phyloP scores from a whole-genome alignment of 1,140 invertebrate species.

The Ceratosolen fusciceps region DNA sequence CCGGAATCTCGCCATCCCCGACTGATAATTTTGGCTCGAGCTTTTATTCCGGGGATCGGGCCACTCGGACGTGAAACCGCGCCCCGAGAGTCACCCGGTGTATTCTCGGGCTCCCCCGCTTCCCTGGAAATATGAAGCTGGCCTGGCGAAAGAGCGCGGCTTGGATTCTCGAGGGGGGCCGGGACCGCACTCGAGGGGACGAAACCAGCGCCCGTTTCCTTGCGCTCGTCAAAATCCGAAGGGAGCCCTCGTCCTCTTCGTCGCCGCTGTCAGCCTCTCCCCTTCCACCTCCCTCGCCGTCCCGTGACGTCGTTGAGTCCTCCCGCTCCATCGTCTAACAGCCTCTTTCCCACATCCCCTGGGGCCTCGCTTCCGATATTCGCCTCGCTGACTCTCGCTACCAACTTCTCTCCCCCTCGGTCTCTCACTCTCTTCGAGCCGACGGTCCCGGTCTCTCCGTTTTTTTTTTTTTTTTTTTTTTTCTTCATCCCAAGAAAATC shows the following conservation, averaged over 20 bases:
- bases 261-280: constrained; percentile 3
- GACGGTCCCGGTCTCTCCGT: no score
- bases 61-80: constrained; percentile 43
- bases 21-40: constrained; percentile 49
- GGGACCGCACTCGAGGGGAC: constrained; percentile 51
- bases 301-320: constrained; percentile 34
- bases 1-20: constrained; percentile 32
- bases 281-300: not conserved
- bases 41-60: constrained; percentile 52
- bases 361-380: no score
- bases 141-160: constrained; percentile 49
- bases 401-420: no score
- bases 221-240: constrained; percentile 58
- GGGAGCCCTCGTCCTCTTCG: constrained; percentile 19
- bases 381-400: no score
- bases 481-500: constrained; percentile 61
- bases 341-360: no score
- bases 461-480: no score
- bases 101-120: constrained; percentile 45
- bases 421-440: no score
- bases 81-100: constrained; percentile 43
- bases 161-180: constrained; percentile 45
- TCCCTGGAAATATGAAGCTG: constrained; percentile 51
- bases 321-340: no score
- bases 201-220: constrained; percentile 53